Evolutionary conservation across 2,113 vertebrate genomes (phyloP).

Genomic region (Oncorhynchus masou): DNA sequence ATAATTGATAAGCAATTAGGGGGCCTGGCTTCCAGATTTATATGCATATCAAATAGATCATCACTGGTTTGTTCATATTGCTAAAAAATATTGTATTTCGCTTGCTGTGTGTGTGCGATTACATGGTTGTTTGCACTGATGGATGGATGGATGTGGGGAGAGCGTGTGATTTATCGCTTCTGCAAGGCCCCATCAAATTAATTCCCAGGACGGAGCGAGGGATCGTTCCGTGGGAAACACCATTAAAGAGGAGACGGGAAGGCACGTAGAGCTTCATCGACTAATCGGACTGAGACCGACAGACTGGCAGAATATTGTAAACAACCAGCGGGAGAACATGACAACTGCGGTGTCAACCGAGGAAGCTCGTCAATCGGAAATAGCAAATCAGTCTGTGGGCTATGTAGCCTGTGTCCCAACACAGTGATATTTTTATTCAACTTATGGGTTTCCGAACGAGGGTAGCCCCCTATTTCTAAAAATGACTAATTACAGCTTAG

Average conservation of each 20-base stretch:
- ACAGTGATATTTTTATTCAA: background rate
- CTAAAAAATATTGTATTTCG: background rate
- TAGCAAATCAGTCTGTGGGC: conserved; percentile 5
- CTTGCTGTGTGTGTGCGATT: conserved; percentile 1
- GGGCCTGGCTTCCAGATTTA: background rate
- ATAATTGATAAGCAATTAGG: conserved; percentile 29
- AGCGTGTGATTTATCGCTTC: conserved; percentile 27
- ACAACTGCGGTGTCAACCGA: conserved; percentile 26
- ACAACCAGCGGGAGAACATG: conserved; percentile 34
- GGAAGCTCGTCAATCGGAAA: conserved; percentile 56
- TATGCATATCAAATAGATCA: conserved; percentile 2
- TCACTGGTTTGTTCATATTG: background rate
- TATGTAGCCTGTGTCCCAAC: background rate
- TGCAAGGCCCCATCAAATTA: conserved; percentile 22
- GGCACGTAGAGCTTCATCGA: conserved; percentile 2
- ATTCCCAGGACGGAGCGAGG: conserved; percentile 6
- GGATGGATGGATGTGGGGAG: conserved; percentile 24
- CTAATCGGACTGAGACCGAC: background rate
- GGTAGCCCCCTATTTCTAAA: background rate
- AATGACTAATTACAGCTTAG: background rate
- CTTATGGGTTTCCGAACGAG: background rate
- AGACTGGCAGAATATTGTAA: conserved; percentile 32
- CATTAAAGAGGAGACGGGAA: conserved; percentile 14
- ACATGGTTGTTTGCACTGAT: background rate
- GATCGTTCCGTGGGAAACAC: background rate